Evolutionary conservation across 2,113 vertebrate species (phyloP), one percentile per base, ranked within the genome.

Genomic region (Lonchura striata): DNA sequence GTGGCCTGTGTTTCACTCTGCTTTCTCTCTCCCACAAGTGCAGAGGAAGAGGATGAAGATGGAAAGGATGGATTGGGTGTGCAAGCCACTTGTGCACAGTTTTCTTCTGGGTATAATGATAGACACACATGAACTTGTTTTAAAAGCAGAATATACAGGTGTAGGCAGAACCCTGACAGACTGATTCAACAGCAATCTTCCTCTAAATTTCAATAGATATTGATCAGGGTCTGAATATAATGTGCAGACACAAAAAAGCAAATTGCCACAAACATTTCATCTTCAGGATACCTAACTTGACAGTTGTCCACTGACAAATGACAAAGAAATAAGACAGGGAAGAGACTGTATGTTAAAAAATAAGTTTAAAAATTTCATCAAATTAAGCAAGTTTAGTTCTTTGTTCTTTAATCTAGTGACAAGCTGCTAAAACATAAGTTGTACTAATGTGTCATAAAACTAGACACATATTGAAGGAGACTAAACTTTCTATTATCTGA

Each of bases 401-500:
- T 96, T 97, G 86, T 97, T 96, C 84, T 89, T 97, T 96, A 72
- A 78, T 93, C 82, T n/a, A 41, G 60, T 91, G 92, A 94, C 87
- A 96, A 96, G 83, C 78, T 90, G 78, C 90, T 97, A 93, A 96
- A 97, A 95, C 59, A 95, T 75, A 83, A 77, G 79, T 93, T 95
- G 91, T 94, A 89, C 63, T 91, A 95, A 96, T 53, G 35, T 91
- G 84, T 97, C 97, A 96, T 82, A 92, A 95, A 97, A 94, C 84
- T 46, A 97, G 88, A 97, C 66, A 96, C 68, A 92, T 94, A 97
- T 92, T 96, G 94, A 97, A 97, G 97, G 78, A 95, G 95, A 97
- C 92, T 96, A 94, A 92, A 95, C 80, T 97, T 97, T 84, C 92
- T 65, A 96, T 98, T 97, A 97, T 88, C 78, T 88, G 61, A 74